Conservation (phyloP, 92 coral and sea anemone species). For the Palythoa grandiflora region DNA sequence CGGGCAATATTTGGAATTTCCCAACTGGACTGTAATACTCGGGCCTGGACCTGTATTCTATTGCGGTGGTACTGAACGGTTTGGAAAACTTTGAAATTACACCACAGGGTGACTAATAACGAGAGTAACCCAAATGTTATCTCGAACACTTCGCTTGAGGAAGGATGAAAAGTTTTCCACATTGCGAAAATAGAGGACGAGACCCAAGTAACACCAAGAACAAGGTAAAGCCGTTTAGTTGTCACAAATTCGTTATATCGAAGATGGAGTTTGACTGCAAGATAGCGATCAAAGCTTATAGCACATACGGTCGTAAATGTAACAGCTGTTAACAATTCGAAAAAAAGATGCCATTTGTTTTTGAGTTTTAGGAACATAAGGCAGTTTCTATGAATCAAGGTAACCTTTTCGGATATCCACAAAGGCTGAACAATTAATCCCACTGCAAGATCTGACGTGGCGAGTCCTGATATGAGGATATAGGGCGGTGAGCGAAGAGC, state of each 20-base stretch:
- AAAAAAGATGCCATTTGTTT: background rate
- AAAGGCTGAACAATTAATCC: slow-evolving; percentile 24
- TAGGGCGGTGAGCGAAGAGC: background rate
- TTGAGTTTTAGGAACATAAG: background rate
- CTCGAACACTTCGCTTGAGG: slow-evolving; percentile 1
- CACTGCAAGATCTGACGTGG: slow-evolving; percentile 14
- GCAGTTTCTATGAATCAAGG: slow-evolving; percentile 1
- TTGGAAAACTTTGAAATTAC: slow-evolving; percentile 23
- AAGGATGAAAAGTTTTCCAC: slow-evolving; percentile 5
- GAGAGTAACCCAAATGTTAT: background rate
- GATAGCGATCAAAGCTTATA: slow-evolving; percentile 11
- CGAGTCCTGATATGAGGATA: slow-evolving; percentile 2
- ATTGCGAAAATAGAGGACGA: slow-evolving; percentile 7
- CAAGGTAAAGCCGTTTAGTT: background rate
- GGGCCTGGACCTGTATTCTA: slow-evolving; percentile 14
- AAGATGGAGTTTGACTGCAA: slow-evolving; percentile 13
- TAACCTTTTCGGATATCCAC: slow-evolving; percentile 18
- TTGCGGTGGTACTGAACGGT: background rate
- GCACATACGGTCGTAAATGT: slow-evolving; percentile 16
- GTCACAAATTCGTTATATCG: slow-evolving; percentile 26
- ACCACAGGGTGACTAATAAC: background rate
- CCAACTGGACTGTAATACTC: background rate
- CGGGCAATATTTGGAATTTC: background rate
- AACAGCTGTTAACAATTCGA: background rate
- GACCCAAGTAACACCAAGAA: slow-evolving; percentile 2